These are phyloP conservation scores for Trissonchulus latispiculum DNA, from an alignment of 2,888 invertebrate species.

Conservation along the genomic window DNA sequence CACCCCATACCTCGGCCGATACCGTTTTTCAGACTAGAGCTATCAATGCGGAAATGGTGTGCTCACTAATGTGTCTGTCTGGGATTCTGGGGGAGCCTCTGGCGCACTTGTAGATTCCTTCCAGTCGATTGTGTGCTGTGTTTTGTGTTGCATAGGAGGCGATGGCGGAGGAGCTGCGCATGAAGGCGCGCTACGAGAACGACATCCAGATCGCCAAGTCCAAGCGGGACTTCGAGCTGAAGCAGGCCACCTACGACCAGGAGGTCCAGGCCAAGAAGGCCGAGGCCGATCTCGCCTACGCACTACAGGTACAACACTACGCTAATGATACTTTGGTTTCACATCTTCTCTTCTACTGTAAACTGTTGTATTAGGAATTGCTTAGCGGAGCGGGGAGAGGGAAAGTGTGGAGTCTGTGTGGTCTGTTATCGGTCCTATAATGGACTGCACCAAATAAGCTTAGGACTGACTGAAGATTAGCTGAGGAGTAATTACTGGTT, in stretches of 20 bases:
- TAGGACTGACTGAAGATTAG: conserved; percentile 81
- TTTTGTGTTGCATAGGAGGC: conserved; percentile 63
- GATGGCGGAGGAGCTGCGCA: conserved; percentile 86
- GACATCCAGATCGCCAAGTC: conserved; percentile 96
- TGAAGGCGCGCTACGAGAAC: conserved; percentile 84
- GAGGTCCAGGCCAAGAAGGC: conserved; percentile 83
- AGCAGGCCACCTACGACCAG: conserved; percentile 90
- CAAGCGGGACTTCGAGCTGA: conserved; percentile 86
- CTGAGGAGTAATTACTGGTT: conserved; percentile 80
- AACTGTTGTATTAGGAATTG: no score
- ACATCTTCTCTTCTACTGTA: no score
- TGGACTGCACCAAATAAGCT: conserved; percentile 68
- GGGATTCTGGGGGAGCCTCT: no score
- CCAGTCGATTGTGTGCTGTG: no score
- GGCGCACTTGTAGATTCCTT: no score
- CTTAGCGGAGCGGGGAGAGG: conserved; percentile 84
- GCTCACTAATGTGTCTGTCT: no score
- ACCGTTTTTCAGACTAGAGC: no score
- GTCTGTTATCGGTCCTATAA: conserved; percentile 90
- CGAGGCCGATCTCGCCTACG: conserved; percentile 46
- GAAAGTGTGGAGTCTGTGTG: conserved; percentile 93
- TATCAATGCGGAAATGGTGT: no score
- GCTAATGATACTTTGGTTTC: conserved; percentile 93
- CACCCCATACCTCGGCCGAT: no score
- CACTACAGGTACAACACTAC: conserved; percentile 58